phyloP scores from a whole-genome alignment of 1,140 invertebrate genomes.

The Thaumetopoea pityocampa region DNA sequence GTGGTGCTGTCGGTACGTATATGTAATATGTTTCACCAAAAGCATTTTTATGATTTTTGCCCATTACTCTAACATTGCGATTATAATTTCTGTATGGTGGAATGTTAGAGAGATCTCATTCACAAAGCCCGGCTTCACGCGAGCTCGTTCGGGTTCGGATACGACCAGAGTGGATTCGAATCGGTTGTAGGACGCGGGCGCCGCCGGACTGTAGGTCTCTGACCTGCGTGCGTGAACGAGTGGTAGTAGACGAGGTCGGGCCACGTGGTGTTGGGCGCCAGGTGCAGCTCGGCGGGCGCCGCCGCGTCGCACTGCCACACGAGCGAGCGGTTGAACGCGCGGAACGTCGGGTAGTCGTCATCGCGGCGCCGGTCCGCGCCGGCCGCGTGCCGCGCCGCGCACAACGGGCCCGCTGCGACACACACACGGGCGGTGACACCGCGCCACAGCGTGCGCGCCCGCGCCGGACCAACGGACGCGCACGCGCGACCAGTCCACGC shows the following conservation, averaged over 20 bases:
- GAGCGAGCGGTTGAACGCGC: slow-evolving; percentile 88
- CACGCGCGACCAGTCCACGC: slow-evolving; percentile 88
- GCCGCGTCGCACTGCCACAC: slow-evolving; percentile 81
- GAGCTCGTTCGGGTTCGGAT: too few species aligned
- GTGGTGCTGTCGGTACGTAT: too few species aligned
- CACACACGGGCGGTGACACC: too few species aligned
- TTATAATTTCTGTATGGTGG: too few species aligned
- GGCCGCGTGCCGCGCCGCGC: slow-evolving; percentile 80
- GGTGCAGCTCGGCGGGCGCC: slow-evolving; percentile 83
- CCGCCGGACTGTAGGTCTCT: too few species aligned
- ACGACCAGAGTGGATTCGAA: too few species aligned
- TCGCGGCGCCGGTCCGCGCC: slow-evolving; percentile 85
- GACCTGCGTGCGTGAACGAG: slow-evolving; percentile 87
- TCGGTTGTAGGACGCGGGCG: too few species aligned
- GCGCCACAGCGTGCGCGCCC: not conserved
- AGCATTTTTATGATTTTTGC: too few species aligned
- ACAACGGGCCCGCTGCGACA: slow-evolving; percentile 81
- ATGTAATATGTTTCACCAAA: too few species aligned
- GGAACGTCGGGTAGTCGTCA: slow-evolving; percentile 86
- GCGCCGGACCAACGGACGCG: slow-evolving; percentile 86
- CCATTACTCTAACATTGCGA: too few species aligned
- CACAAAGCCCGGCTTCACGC: too few species aligned
- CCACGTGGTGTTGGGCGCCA: slow-evolving; percentile 93
- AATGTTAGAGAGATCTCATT: too few species aligned
- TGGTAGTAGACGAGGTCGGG: slow-evolving; percentile 96